Evolutionary conservation across 2,113 vertebrate species (phyloP), one percentile per base, ranked within the genome.

Genomic region (Poeciliopsis retropinna): DNA sequence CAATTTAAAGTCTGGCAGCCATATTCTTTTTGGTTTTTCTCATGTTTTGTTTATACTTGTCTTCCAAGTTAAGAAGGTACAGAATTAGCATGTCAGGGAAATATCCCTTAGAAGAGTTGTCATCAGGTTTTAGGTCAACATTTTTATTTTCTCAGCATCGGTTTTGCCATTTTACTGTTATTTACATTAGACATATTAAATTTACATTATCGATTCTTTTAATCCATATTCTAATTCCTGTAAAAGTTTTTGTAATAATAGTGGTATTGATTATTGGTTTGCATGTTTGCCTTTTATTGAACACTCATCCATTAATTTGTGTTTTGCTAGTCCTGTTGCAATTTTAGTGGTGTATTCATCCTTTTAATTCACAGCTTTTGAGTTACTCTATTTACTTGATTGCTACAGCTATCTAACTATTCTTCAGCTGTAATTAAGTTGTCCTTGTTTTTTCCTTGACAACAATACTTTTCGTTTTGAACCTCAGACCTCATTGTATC

Each of bases 41-140:
- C n/a, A 68, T 37, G 70, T 82, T 82, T 74, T 82, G 3, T 64
- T 41, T 80, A 69, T 83, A 69, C 67, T 34, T 64, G 64, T 60
- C 65, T 74, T 73, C 64, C 63, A 79, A 67, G 32, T 30, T 64
- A n/a, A 69, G 30, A 60, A 81, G 73, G 41, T 37, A 39, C 51
- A 66, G 12, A 29, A 47, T 64, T 61, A 68, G 28, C 27, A 81
- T 75, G 8, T 9, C 31, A 57, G 72, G 51, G 64, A 76, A 10
- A 47, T 17, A 47, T 14, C 44, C 15, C 0, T 47, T 47, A 19
- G 44, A 69, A 57, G 13, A 69, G 5, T 44, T 72, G 34, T 60
- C 39, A 29, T 39, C 19, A 13, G 67, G 61, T 51, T 75, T 37
- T 2, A 57, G 72, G 54, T 69, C 19, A 60, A 1, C 11, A 31